Conservation (phyloP, 2,888 invertebrate species). For the Stegana nigrithorax region DNA sequence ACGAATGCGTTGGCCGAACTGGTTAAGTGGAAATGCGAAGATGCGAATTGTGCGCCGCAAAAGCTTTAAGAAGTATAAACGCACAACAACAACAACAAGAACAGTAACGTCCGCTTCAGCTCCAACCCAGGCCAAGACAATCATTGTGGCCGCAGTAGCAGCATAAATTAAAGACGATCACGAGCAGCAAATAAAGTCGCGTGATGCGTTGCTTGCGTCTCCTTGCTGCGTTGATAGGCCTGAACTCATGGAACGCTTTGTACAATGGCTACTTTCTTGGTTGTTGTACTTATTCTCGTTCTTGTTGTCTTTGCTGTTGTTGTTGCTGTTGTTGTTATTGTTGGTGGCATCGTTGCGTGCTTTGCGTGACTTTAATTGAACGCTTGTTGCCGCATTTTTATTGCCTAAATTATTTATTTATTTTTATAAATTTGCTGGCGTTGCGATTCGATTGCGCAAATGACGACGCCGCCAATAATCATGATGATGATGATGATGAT, state of each 20-base stretch:
- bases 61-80: too few species aligned
- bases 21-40: too few species aligned
- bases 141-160: too few species aligned
- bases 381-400: conserved; percentile 45
- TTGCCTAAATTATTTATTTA: conserved; percentile 38
- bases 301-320: conserved; percentile 12
- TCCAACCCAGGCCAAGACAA: too few species aligned
- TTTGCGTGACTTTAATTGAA: conserved; percentile 58
- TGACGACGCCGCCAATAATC: too few species aligned
- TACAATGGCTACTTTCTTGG: too few species aligned
- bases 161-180: neutral
- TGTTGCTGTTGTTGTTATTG: conserved; percentile 33
- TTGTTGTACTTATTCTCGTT: too few species aligned
- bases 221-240: neutral
- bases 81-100: too few species aligned
- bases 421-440: conserved; percentile 21
- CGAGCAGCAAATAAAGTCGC: neutral
- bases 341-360: conserved; percentile 33
- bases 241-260: neutral
- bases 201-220: conserved; percentile 40
- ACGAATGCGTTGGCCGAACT: too few species aligned
- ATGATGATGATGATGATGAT: neutral
- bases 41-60: too few species aligned
- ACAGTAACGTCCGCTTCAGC: too few species aligned
- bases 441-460: too few species aligned